Percentiles rank a stretch among this genome's conserved stretches.
Conservation (phyloP, 2,113 vertebrate species). For the Poeciliopsis occidentalis region DNA sequence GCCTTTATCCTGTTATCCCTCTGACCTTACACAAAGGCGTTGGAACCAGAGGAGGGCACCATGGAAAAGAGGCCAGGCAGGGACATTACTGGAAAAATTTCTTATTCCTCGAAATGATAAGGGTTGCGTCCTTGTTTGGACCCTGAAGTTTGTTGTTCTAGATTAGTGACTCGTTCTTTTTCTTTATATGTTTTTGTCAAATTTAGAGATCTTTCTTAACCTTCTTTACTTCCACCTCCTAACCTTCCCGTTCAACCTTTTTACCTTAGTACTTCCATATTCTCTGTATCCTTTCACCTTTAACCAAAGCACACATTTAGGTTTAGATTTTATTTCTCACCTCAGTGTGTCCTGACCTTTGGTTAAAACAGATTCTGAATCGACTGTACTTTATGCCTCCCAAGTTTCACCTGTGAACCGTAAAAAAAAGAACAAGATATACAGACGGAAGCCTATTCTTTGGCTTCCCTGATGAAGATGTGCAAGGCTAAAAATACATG, state of each 20-base stretch:
- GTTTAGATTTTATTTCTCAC: conserved; percentile 47
- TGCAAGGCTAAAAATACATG: neutral
- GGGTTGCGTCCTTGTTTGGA: conserved; percentile 54
- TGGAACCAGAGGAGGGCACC: conserved; percentile 37
- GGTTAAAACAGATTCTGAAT: conserved; percentile 6
- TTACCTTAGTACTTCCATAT: conserved; percentile 48
- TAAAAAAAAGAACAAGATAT: conserved; percentile 4
- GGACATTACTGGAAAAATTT: conserved; percentile 44
- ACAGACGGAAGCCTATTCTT: neutral
- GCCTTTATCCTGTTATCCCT: conserved; percentile 78
- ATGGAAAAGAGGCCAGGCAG: conserved; percentile 49
- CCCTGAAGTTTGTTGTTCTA: conserved; percentile 33
- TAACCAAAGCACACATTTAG: conserved; percentile 38
- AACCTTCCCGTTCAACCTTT: conserved; percentile 43
- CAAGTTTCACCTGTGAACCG: conserved; percentile 22
- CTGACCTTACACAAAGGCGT: conserved; percentile 73
- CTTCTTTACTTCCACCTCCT: conserved; percentile 36
- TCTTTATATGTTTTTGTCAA: conserved; percentile 39
- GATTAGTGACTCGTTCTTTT: conserved; percentile 35
- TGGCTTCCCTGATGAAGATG: neutral
- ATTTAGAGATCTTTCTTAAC: conserved; percentile 29
- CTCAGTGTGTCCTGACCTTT: conserved; percentile 37
- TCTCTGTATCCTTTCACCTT: conserved; percentile 48
- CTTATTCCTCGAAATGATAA: conserved; percentile 38
- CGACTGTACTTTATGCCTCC: conserved; percentile 28